Percentiles rank a stretch among this genome's conserved stretches.
These are phyloP conservation scores for Eucriotettix oculatus DNA, from an alignment of 2,888 invertebrate genomes.

Conservation along the genomic window DNA sequence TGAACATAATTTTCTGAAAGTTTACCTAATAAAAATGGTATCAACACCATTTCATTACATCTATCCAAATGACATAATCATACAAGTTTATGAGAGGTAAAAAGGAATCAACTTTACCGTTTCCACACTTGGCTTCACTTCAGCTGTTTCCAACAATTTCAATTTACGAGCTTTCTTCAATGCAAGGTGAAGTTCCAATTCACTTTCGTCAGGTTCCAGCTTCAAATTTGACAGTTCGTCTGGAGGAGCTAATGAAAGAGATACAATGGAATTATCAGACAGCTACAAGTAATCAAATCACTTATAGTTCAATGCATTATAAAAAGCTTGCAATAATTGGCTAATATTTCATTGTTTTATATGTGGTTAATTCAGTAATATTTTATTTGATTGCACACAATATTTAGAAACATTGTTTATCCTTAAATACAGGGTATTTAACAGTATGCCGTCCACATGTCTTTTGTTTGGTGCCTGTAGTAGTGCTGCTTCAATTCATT, in stretches of 20 bases:
- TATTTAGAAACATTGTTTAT: too few relatives aligned
- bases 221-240: slow-evolving; percentile 33
- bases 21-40: too few relatives aligned
- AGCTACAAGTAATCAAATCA: slow-evolving; percentile 4
- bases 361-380: too few relatives aligned
- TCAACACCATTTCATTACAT: too few relatives aligned
- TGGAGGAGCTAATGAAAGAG: background rate
- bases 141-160: slow-evolving; percentile 34
- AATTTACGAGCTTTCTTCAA: slow-evolving; percentile 54
- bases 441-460: too few relatives aligned
- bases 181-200: slow-evolving; percentile 46
- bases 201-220: slow-evolving; percentile 51
- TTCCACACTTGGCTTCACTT: slow-evolving; percentile 16
- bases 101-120: slow-evolving; percentile 11
- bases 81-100: too few relatives aligned
- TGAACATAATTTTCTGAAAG: too few relatives aligned
- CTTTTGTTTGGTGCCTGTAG: too few relatives aligned
- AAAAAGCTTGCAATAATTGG: background rate
- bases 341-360: background rate
- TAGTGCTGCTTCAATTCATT: too few relatives aligned
- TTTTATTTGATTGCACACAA: too few relatives aligned
- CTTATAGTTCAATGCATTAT: slow-evolving; percentile 3
- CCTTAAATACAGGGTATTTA: too few relatives aligned
- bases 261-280: background rate
- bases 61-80: too few relatives aligned